Evolutionary conservation across 2,113 vertebrate species (phyloP).

Genomic region (Hyperoodon ampullatus): DNA sequence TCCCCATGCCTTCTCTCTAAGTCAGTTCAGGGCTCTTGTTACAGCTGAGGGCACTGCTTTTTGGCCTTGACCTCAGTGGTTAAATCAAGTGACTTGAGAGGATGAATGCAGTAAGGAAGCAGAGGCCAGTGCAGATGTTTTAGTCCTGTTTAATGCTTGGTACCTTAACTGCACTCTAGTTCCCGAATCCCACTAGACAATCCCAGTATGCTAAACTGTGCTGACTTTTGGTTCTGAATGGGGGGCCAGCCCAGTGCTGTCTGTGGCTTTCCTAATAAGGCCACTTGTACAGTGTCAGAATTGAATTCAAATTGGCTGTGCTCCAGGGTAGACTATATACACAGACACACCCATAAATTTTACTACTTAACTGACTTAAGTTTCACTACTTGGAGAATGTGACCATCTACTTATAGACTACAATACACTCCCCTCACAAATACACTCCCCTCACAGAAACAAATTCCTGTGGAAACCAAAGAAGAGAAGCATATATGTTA

Average conservation of each 20-base stretch:
- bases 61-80: not conserved
- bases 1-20: not conserved
- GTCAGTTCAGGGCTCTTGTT: not conserved
- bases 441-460: not conserved
- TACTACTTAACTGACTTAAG: slow-evolving; percentile 20
- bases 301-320: not conserved
- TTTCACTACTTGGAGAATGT: slow-evolving; percentile 21
- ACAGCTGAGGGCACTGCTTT: not conserved
- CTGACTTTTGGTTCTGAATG: not conserved
- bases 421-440: not conserved
- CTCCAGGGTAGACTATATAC: not conserved
- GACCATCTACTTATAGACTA: not conserved
- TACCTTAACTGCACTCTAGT: not conserved
- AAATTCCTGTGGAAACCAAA: not conserved
- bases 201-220: not conserved
- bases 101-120: not conserved
- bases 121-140: not conserved
- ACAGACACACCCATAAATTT: slow-evolving; percentile 8
- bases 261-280: not conserved
- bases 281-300: not conserved
- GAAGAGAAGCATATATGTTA: not conserved
- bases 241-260: not conserved
- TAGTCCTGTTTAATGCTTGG: not conserved
- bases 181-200: not conserved
- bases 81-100: not conserved